phyloP scores from a whole-genome alignment of 2,888 invertebrate genomes.

The Tubulanus polymorphus region DNA sequence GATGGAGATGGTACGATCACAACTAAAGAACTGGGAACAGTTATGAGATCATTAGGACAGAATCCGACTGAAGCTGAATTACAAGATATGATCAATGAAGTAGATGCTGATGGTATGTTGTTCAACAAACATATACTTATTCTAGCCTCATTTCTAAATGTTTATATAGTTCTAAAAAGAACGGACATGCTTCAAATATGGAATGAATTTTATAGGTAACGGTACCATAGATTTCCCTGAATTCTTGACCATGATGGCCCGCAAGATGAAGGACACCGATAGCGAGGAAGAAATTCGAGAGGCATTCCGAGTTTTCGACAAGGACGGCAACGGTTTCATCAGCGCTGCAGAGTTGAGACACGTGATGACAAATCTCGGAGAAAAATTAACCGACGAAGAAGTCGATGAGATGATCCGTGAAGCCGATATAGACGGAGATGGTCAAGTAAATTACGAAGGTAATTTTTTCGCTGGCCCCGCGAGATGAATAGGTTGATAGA shows the following conservation, averaged over 20 bases:
- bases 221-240: constrained; percentile 99
- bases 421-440: constrained; percentile 98
- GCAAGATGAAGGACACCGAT: constrained; percentile 99
- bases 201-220: constrained; percentile 81
- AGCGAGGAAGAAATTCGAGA: constrained; percentile 98
- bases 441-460: constrained; percentile 95
- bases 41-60: background rate
- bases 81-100: constrained; percentile 5
- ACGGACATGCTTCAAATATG: too few species aligned
- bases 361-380: constrained; percentile 99
- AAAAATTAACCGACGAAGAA: constrained; percentile 98
- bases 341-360: constrained; percentile 96
- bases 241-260: constrained; percentile 99
- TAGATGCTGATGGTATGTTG: constrained; percentile 12
- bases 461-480: constrained; percentile 1
- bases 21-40: background rate
- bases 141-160: too few species aligned
- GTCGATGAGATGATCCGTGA: constrained; percentile 99
- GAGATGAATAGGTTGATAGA: background rate
- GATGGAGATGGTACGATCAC: constrained; percentile 11
- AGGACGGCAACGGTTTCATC: constrained; percentile 99
- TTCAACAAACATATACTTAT: too few species aligned
- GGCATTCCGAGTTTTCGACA: constrained; percentile 97
- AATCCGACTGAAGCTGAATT: background rate
- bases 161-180: too few species aligned